phyloP scores from a whole-genome alignment of 2,888 invertebrate species.

The Athalia circularis region DNA sequence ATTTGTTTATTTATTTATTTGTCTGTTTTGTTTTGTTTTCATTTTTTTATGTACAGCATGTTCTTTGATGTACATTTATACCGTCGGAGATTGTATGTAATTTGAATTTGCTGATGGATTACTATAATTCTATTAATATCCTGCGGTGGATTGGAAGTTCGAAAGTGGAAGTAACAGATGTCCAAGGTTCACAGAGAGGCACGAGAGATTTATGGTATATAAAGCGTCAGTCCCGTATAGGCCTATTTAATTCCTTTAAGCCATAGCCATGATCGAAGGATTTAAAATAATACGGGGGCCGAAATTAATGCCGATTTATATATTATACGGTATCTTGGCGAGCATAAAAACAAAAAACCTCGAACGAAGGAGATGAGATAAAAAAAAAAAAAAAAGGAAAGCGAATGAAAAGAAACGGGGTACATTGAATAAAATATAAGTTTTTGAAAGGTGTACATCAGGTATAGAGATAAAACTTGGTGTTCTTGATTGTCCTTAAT shows the following conservation, averaged over 20 bases:
- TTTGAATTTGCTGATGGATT: slow-evolving; percentile 24
- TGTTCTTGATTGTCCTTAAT: background rate
- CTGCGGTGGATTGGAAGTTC: slow-evolving; percentile 5
- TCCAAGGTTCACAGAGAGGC: slow-evolving; percentile 26
- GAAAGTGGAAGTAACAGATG: slow-evolving; percentile 35
- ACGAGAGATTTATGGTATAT: slow-evolving; percentile 25
- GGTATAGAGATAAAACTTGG: no score
- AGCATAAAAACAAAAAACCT: no score
- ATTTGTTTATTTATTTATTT: background rate
- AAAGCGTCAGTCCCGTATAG: slow-evolving; percentile 32
- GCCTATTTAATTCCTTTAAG: slow-evolving; percentile 31
- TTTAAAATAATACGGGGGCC: background rate
- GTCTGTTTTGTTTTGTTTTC: background rate
- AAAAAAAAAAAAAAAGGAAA: background rate
- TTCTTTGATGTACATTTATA: background rate
- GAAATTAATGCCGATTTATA: slow-evolving; percentile 18
- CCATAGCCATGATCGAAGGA: slow-evolving; percentile 33
- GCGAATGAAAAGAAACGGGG: background rate
- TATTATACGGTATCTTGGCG: background rate
- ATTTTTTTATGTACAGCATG: background rate
- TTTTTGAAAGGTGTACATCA: no score
- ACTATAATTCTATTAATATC: slow-evolving; percentile 36
- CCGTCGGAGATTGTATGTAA: background rate
- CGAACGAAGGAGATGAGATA: no score
- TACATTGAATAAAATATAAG: background rate